Percentiles rank a stretch among this genome's conserved stretches.
Conservation (phyloP, 64 coral and sea anemone species). For the Pocillopora damicornis region DNA sequence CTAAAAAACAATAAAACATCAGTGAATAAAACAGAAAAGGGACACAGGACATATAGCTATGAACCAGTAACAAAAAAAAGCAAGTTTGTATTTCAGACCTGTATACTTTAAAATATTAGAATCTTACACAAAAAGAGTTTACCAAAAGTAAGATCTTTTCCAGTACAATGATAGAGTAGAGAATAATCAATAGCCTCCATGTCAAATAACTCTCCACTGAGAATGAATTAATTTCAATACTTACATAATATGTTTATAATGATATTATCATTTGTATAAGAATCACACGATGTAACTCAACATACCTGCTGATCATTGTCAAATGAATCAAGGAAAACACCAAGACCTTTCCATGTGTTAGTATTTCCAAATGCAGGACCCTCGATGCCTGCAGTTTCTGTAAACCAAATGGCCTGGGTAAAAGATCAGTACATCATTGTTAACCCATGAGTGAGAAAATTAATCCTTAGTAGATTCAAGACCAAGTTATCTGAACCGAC, state of each 20-base stretch:
- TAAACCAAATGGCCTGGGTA: conserved; percentile 88
- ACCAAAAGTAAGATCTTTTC: too few relatives aligned
- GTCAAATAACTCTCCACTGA: too few relatives aligned
- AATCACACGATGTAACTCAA: neutral
- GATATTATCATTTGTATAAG: neutral
- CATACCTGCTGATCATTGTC: conserved; percentile 97
- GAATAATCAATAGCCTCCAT: too few relatives aligned
- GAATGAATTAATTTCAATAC: too few relatives aligned
- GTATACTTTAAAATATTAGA: too few relatives aligned
- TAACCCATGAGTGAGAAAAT: neutral
- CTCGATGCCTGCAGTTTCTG: conserved; percentile 62
- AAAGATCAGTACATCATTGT: neutral
- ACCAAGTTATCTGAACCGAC: neutral
- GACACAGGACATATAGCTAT: too few relatives aligned
- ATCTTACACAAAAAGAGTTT: too few relatives aligned
- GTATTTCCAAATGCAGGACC: conserved; percentile 91
- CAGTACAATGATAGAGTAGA: too few relatives aligned
- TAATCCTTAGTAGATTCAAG: neutral
- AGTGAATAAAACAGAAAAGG: too few relatives aligned
- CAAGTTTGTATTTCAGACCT: too few relatives aligned
- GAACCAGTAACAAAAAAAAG: neutral
- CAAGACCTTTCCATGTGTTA: conserved; percentile 88
- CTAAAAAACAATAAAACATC: conserved; percentile 35
- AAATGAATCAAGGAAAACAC: conserved; percentile 95
- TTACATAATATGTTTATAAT: neutral